Evolutionary conservation across 2,888 invertebrate genomes (phyloP).

Genomic region (Nematopogon swammerdamellus): DNA sequence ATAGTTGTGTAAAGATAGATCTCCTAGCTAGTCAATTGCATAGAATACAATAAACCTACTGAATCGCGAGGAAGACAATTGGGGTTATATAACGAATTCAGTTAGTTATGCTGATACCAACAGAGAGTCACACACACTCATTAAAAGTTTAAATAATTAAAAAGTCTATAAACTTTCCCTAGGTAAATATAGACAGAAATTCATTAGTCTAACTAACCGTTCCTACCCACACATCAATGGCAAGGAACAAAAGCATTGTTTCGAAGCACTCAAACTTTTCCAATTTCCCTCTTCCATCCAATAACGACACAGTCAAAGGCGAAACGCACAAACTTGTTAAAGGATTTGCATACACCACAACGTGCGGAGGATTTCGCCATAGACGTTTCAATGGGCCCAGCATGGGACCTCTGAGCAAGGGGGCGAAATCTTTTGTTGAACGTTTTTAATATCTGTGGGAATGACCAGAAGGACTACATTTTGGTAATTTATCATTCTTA

Average conservation of each 20-base stretch:
- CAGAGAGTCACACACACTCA: too few species aligned
- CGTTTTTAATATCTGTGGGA: slow-evolving; percentile 55
- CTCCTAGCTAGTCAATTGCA: too few species aligned
- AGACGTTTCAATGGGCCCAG: slow-evolving; percentile 45
- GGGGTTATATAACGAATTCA: too few species aligned
- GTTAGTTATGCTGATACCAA: too few species aligned
- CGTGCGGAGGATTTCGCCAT: slow-evolving; percentile 40
- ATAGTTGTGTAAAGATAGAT: too few species aligned
- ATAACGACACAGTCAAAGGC: slow-evolving; percentile 21
- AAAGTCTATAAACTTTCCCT: too few species aligned
- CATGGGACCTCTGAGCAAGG: slow-evolving; percentile 36
- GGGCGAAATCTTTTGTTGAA: slow-evolving; percentile 41
- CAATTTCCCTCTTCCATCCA: slow-evolving; percentile 44
- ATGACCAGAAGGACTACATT: slow-evolving; percentile 53
- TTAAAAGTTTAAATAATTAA: too few species aligned
- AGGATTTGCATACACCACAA: slow-evolving; percentile 44
- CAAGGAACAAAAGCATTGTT: background rate
- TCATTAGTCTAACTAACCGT: too few species aligned
- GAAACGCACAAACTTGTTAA: background rate
- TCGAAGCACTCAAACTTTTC: slow-evolving; percentile 32
- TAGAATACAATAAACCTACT: too few species aligned
- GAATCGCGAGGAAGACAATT: too few species aligned
- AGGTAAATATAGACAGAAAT: too few species aligned
- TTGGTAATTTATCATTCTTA: slow-evolving; percentile 56
- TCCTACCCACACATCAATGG: too few species aligned